Percentiles rank a stretch among this genome's conserved stretches.
Evolutionary conservation across 2,113 vertebrate species (phyloP).

Genomic region (Acanthisitta chloris): DNA sequence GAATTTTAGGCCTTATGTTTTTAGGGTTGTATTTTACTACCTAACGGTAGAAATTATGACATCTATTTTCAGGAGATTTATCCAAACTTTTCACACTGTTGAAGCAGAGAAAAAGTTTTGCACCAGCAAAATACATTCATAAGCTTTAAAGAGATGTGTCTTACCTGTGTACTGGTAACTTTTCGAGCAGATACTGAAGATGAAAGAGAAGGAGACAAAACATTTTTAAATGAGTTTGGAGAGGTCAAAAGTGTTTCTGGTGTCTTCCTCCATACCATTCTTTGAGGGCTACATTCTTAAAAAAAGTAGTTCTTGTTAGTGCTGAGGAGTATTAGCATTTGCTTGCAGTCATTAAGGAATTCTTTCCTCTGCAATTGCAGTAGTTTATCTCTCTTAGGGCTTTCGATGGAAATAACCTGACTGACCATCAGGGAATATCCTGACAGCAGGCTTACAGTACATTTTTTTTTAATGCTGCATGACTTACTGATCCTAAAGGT

Average conservation of each 20-base stretch:
- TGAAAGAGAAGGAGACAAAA: background rate
- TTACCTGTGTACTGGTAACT: background rate
- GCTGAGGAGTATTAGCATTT: background rate
- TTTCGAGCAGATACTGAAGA: background rate
- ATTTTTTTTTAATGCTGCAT: background rate
- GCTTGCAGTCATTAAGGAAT: background rate
- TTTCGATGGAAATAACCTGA: background rate
- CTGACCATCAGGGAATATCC: background rate
- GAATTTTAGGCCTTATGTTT: background rate
- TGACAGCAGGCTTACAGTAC: background rate
- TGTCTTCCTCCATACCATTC: background rate
- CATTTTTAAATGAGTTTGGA: background rate
- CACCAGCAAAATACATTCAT: background rate
- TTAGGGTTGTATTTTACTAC: background rate
- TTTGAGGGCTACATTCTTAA: background rate
- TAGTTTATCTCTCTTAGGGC: background rate
- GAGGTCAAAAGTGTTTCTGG: background rate
- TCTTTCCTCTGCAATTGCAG: background rate
- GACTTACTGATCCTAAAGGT: background rate
- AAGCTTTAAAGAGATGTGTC: background rate
- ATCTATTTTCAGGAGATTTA: background rate
- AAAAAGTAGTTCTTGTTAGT: background rate
- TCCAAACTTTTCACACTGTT: background rate
- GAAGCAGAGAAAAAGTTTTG: background rate
- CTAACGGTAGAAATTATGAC: background rate